Evolutionary conservation across 2,888 invertebrate genomes (phyloP).

Genomic region (Parapristionchus giblindavisi): DNA sequence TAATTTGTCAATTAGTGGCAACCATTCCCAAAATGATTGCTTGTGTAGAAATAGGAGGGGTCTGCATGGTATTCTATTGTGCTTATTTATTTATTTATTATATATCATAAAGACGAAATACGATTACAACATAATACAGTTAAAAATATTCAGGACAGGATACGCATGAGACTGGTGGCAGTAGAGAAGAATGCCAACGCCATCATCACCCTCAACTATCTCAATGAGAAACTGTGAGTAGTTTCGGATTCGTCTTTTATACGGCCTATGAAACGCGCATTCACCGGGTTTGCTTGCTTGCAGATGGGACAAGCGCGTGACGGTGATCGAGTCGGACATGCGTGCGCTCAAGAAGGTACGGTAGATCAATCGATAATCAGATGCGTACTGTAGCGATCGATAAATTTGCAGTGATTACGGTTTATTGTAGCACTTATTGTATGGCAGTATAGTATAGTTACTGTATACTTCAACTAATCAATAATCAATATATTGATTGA

Average conservation of each 20-base stretch:
- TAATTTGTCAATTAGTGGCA: background rate
- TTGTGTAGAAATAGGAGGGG: no score
- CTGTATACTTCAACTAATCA: background rate
- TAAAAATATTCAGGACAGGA: slow-evolving; percentile 40
- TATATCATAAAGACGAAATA: no score
- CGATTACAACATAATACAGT: no score
- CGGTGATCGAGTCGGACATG: slow-evolving; percentile 73
- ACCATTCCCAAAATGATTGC: background rate
- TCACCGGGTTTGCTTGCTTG: background rate
- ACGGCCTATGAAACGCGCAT: background rate
- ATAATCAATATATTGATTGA: background rate
- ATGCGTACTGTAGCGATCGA: background rate
- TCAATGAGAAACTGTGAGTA: slow-evolving; percentile 51
- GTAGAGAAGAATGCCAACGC: slow-evolving; percentile 99
- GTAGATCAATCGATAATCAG: background rate
- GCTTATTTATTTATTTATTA: no score
- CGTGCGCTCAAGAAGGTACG: slow-evolving; percentile 65
- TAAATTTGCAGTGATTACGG: background rate
- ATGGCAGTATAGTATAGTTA: background rate
- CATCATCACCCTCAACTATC: slow-evolving; percentile 73
- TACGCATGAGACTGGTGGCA: slow-evolving; percentile 78
- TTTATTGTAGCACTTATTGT: background rate
- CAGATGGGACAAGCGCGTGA: slow-evolving; percentile 67
- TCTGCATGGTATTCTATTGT: no score
- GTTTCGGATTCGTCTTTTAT: background rate